phyloP scores from a whole-genome alignment of 2,888 invertebrate genomes.

The Melanchra persicariae region DNA sequence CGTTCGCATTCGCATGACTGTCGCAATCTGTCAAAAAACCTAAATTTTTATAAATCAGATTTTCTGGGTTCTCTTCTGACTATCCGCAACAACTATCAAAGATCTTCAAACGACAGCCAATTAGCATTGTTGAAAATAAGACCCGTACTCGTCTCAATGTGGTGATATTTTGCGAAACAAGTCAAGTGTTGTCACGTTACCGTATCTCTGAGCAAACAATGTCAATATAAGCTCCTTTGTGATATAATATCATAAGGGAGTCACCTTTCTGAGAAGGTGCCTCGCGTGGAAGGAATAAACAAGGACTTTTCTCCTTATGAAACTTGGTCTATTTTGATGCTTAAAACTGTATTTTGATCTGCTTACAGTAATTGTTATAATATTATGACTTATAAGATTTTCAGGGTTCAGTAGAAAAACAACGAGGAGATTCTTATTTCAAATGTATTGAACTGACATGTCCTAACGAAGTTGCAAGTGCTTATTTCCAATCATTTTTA shows the following conservation, averaged over 20 bases:
- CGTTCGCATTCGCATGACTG: too few relatives aligned
- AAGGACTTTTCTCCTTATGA: neutral
- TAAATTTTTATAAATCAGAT: too few relatives aligned
- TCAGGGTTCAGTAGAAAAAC: neutral
- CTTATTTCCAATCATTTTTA: too few relatives aligned
- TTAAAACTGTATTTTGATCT: neutral
- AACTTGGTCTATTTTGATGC: neutral
- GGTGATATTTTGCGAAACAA: slow-evolving; percentile 1
- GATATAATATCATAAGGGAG: slow-evolving; percentile 31
- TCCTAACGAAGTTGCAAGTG: too few relatives aligned
- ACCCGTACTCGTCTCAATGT: neutral
- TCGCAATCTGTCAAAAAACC: too few relatives aligned
- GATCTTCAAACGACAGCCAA: too few relatives aligned
- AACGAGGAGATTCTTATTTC: too few relatives aligned
- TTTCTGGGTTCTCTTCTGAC: too few relatives aligned
- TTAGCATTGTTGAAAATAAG: neutral
- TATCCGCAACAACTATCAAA: too few relatives aligned
- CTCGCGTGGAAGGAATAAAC: slow-evolving; percentile 1
- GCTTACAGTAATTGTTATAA: neutral
- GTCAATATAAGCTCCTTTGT: slow-evolving; percentile 40
- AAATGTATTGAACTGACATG: too few relatives aligned
- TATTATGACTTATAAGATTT: neutral
- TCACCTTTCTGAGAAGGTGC: neutral
- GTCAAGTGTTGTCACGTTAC: slow-evolving; percentile 6
- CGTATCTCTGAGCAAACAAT: slow-evolving; percentile 33